Base-by-base conservation (phyloP, 2,888 invertebrate species). In the Torymus tubicola region DNA sequence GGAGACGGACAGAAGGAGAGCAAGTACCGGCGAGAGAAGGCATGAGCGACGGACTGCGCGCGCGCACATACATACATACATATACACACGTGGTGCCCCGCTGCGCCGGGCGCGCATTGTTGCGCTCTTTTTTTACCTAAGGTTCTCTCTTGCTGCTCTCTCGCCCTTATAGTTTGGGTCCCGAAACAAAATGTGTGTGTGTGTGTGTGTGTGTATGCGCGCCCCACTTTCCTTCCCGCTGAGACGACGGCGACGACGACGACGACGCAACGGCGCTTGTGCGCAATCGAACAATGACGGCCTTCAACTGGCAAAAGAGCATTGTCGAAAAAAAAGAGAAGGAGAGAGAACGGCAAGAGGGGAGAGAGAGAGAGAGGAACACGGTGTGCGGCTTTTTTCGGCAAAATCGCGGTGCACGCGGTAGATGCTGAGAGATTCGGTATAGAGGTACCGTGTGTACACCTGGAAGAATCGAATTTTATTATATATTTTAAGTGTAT, bases 41-140 rank as follows among this genome's bases (percentile, higher is more conserved):
- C 13, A 42, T 16, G 18, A 42, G 18, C 55, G n/a, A 24, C 69
- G 64, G 64, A 77, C 64, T 84, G 86, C 86, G 42, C 42, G 3
- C 31, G 3, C 84, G 86, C 85, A 85, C 86, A 85, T 85, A 86
- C 86, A 85, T 86, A 86, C 85, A 73, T 78, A 84, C 85, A 86
- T 86, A 85, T 86, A 86, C 85, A 73, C 80, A 84, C 85, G 86
- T 86, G 86, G 84, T 86, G 81, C 84, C 89, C 89, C 86, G 88
- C 80, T 78, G 82, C 72, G 72, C 89, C 87, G 88, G 69, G 88
- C 85, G 86, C 85, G 86, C 87, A 89, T 90, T 90, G 90, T 90
- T 89, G 87, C 84, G 86, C 87, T 86, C 86, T 87, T 87, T 88
- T 85, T 87, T 85, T 42, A 42, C 80, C 65, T 68, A 16, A 13